Evolutionary conservation across 2,113 vertebrate genomes (phyloP).

Genomic region (Osmerus eperlanus): DNA sequence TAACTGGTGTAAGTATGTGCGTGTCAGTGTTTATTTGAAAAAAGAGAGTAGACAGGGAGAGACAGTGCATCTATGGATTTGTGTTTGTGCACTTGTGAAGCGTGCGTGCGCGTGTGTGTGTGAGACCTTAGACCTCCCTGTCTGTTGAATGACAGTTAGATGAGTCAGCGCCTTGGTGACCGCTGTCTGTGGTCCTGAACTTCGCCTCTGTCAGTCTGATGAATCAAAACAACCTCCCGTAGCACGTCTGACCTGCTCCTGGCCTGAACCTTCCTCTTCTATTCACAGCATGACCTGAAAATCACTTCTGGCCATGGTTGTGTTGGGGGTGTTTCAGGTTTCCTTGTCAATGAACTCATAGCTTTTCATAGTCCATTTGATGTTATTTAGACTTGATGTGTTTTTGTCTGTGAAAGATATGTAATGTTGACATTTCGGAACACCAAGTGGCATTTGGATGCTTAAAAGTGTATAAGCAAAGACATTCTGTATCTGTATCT

Average conservation of each 20-base stretch:
- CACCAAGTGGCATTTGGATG: too few relatives aligned
- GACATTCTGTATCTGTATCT: too few relatives aligned
- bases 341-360: too few relatives aligned
- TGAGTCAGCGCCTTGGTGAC: background rate
- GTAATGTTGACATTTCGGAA: too few relatives aligned
- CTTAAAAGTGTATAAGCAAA: too few relatives aligned
- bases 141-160: background rate
- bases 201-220: background rate
- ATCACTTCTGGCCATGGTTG: too few relatives aligned
- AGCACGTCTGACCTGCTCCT: background rate
- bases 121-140: background rate
- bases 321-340: too few relatives aligned
- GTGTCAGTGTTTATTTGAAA: background rate
- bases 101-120: background rate
- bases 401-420: too few relatives aligned
- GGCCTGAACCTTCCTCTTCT: too few relatives aligned
- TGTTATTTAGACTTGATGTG: too few relatives aligned
- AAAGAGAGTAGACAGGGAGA: background rate
- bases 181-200: conserved; percentile 8
- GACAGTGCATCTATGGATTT: background rate
- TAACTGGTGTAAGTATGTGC: background rate
- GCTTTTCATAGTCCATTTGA: too few relatives aligned
- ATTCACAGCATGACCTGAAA: too few relatives aligned
- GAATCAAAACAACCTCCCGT: background rate
- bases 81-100: background rate